Base-by-base conservation (phyloP, 2,888 invertebrate species). In the Coelopa pilipes region DNA sequence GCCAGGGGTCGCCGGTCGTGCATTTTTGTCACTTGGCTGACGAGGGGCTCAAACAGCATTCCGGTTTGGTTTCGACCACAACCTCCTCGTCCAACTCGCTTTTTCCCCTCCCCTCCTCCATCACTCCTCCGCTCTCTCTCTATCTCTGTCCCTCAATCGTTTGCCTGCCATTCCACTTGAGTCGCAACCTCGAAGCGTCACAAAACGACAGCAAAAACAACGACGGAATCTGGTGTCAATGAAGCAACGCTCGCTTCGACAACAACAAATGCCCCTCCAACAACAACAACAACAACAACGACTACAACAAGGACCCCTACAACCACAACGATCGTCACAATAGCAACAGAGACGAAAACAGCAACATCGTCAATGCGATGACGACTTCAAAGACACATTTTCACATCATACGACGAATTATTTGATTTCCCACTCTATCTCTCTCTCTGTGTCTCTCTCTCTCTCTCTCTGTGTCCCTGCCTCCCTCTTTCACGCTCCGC, bases 341-440 rank as follows among this genome's bases (percentile, higher is more conserved):
- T 13, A 1, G 19, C 24, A 34, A 50, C 49, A 21, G 5, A 34
- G n/a, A 63, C 34, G 45, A 34, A 12, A 63, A 34, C 62, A 34
- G n/a, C 62, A 62, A 13, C 34, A 12, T 15, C 62, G 11, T 34
- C 63, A 15, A 34, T 17, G 21, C 19, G 24, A 34, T 50, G 45
- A 66, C 66, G 24, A 66, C 66, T 50, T 49, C 66, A 50, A 49
- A 49, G 66, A 66, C 50, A 24, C 24, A 66, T 66, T 66, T 49
- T 19, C 49, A 66, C 11, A 19, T 66, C 50, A 49, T 49, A 66
- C 19, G 66, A 34, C 34, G 62, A 62, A 62, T 62, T 24, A 62
- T 62, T 62, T 34, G 62, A 62, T 62, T 62, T 62, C 24, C 34
- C 45, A 34, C 34, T 34, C 34, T 34, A 2, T 34, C 34, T 34